Conservation (phyloP, 2,113 vertebrate genomes). For the Tamias sibiricus region DNA sequence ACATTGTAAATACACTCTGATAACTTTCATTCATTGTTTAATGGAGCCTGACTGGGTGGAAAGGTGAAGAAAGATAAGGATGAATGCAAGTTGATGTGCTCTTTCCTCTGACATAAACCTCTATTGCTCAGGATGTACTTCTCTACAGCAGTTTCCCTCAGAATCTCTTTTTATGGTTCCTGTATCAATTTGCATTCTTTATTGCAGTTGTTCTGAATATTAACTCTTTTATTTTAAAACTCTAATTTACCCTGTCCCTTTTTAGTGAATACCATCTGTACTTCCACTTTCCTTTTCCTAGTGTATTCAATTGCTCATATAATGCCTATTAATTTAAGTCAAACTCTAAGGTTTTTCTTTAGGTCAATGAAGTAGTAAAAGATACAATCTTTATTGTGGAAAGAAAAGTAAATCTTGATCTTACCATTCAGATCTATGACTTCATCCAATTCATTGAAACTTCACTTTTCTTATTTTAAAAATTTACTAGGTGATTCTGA, state of each 20-base stretch:
- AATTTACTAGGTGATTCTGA: neutral
- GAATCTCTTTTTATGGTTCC: neutral
- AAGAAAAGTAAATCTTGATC: neutral
- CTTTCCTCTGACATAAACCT: neutral
- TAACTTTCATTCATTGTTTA: slow-evolving; percentile 72
- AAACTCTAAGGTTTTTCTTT: neutral
- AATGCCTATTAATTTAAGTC: neutral
- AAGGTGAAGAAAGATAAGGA: slow-evolving; percentile 47
- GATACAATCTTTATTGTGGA: neutral
- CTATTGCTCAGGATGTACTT: too few relatives aligned
- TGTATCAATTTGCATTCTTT: neutral
- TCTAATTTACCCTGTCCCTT: neutral
- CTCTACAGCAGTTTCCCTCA: neutral
- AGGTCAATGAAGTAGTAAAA: neutral
- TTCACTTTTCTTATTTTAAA: neutral
- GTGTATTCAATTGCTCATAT: neutral
- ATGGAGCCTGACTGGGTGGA: slow-evolving; percentile 56
- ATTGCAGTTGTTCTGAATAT: neutral
- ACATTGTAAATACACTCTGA: slow-evolving; percentile 75
- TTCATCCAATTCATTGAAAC: neutral
- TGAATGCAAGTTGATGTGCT: neutral
- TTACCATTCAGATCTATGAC: neutral
- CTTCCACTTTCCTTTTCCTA: neutral
- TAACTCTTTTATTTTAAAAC: neutral
- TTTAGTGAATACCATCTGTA: neutral